Base-by-base conservation (phyloP, 2,888 invertebrate species). In the Geophilus truncorum region DNA sequence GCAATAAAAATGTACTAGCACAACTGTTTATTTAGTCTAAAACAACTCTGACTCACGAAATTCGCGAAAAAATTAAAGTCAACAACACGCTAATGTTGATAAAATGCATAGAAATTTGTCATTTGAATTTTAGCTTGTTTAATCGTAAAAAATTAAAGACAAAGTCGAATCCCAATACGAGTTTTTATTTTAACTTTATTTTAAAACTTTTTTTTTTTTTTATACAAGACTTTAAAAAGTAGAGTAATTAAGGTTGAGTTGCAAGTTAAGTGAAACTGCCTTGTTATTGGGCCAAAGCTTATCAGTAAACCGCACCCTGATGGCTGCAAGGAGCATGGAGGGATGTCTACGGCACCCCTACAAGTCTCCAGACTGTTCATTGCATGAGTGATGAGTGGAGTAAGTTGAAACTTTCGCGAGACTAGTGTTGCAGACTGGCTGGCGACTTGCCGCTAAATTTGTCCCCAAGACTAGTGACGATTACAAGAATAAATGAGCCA, bases 391-490 rank as follows among this genome's bases (percentile, higher is more conserved):
- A 62, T 62, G 57, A 62, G 57, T 62, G 57, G 57, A 62, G 57
- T 62, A 62, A 62, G 57, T 62, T 62, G 57, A 62, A 62, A 62
- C 57, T 62, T 23, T 62, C 57, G 57, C 57, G 57, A 62, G 57
- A 21, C 57, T 62, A 9, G 57, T 62, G 57, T 62, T 62, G 28
- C 76, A 30, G 76, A 76, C 76, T 76, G 76, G 34, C 76, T 76
- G 76, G 76, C 76, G 76, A 76, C 76, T 76, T 76, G 76, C 76
- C 76, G 76, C 76, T 76, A 76, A 34, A 76, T 76, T 76, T 76
- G 76, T 76, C 76, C 30, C 34, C 34, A 34, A 62, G 30, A 28
- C 34, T 30, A 34, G 76, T 32, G 76, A 76, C 76, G 76, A 76
- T 76, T 76, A 76, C 30, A 12, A 76, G 30, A 28, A 76, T 76